These are phyloP conservation scores for Enteromius radiatus DNA, from an alignment of 2,797 vertebrate species.

Conservation along the genomic window DNA sequence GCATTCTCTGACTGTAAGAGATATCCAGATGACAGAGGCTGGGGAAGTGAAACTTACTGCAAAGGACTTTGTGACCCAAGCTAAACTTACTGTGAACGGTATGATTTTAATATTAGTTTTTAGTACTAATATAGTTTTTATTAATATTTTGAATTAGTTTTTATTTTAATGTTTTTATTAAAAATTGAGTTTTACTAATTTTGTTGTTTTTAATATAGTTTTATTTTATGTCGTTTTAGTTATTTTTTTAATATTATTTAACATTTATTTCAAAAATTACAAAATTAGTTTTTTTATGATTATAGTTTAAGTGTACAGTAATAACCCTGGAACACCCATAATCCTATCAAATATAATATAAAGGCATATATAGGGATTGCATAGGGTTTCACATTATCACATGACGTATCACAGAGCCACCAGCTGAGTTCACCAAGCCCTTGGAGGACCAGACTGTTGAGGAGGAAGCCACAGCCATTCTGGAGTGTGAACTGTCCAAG, in stretches of 20 bases:
- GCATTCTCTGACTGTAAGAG: constrained; percentile 88
- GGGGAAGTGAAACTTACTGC: constrained; percentile 89
- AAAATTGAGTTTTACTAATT: neutral
- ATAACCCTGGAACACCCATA: neutral
- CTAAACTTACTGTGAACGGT: constrained; percentile 92
- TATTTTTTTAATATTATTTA: neutral
- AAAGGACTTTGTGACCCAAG: constrained; percentile 92
- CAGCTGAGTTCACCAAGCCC: constrained; percentile 92
- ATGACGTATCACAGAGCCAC: constrained; percentile 81
- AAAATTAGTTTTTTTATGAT: neutral
- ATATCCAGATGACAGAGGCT: constrained; percentile 88
- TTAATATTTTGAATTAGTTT: neutral
- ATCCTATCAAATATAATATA: neutral
- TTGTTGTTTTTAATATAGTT: neutral
- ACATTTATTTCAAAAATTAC: neutral
- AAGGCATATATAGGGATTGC: neutral
- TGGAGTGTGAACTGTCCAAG: constrained; percentile 95
- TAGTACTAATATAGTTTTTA: neutral
- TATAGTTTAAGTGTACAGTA: neutral
- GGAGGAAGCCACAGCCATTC: constrained; percentile 88
- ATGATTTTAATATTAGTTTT: constrained; percentile 9
- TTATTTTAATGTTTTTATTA: neutral
- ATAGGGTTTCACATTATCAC: neutral
- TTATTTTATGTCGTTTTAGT: neutral
- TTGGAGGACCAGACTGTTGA: constrained; percentile 97